Conservation (phyloP, 2,888 invertebrate genomes). For the Dione vanillae region DNA sequence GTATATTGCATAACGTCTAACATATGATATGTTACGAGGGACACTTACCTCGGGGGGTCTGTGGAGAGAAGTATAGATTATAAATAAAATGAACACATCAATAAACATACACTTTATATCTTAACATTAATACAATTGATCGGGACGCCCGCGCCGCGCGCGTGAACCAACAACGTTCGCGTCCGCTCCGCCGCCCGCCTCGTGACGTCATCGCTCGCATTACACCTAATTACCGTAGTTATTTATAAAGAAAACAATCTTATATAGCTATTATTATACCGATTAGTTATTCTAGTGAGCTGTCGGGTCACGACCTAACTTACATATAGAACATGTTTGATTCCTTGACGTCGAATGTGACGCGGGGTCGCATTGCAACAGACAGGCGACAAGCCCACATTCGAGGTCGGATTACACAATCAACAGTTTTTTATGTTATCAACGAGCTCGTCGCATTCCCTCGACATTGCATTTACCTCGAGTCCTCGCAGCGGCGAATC, state of each 20-base stretch:
- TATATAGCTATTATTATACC: slow-evolving; percentile 51
- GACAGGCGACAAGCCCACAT: slow-evolving; percentile 29
- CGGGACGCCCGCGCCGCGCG: slow-evolving; percentile 58
- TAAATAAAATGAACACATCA: slow-evolving; percentile 83
- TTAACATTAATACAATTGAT: slow-evolving; percentile 79
- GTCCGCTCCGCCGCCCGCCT: slow-evolving; percentile 65
- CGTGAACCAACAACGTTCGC: slow-evolving; percentile 56
- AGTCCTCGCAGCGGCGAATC: slow-evolving; percentile 69
- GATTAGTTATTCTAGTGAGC: slow-evolving; percentile 52
- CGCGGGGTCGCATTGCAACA: too few relatives aligned
- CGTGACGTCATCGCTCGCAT: slow-evolving; percentile 34
- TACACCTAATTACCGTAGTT: slow-evolving; percentile 58
- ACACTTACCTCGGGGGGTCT: slow-evolving; percentile 77
- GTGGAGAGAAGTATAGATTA: slow-evolving; percentile 78
- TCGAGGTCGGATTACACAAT: slow-evolving; percentile 22
- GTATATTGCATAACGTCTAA: neutral
- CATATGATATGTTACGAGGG: slow-evolving; percentile 54
- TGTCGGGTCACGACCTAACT: slow-evolving; percentile 53
- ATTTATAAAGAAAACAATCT: slow-evolving; percentile 60
- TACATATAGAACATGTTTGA: slow-evolving; percentile 53
- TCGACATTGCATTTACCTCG: slow-evolving; percentile 79
- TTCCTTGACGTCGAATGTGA: slow-evolving; percentile 42
- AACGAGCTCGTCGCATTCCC: slow-evolving; percentile 63
- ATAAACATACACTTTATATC: slow-evolving; percentile 84
- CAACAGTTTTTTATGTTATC: neutral